Conservation (phyloP, 2,797 vertebrate species). For the Hyperoplus lanceolatus region DNA sequence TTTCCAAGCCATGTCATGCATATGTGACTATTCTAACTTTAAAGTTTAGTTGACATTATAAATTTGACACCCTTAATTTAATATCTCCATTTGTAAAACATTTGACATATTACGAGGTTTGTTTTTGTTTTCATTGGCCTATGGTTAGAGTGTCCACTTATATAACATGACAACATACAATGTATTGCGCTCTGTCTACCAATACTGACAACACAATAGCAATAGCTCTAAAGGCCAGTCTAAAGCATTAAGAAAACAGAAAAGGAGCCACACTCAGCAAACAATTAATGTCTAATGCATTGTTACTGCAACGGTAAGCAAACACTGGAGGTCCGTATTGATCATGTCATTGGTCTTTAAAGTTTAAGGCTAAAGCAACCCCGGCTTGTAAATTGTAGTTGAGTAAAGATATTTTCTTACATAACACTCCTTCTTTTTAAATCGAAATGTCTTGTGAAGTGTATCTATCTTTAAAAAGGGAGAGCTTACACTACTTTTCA, state of each 20-base stretch:
- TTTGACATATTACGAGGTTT: no score
- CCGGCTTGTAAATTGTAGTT: not conserved
- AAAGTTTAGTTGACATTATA: no score
- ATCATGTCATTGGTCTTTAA: constrained; percentile 39
- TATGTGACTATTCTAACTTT: no score
- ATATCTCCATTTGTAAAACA: not conserved
- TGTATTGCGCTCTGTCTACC: not conserved
- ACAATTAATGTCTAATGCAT: constrained; percentile 37
- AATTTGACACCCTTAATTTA: not conserved
- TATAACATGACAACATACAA: constrained; percentile 2
- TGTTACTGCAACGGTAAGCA: constrained; percentile 35
- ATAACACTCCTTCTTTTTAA: not conserved
- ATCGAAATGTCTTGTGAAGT: not conserved
- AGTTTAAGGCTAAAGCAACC: not conserved
- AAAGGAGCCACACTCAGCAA: constrained; percentile 31
- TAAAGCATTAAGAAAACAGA: constrained; percentile 18
- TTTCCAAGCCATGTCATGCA: not conserved
- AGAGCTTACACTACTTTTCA: not conserved
- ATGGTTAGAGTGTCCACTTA: no score
- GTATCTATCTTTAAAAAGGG: not conserved
- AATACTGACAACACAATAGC: constrained; percentile 3
- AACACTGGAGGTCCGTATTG: constrained; percentile 34
- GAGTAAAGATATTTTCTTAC: not conserved
- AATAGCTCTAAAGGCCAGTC: not conserved
- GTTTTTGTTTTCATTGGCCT: no score